Evolutionary conservation across 2,113 vertebrate species (phyloP), one percentile per base, ranked within the genome.

Genomic region (Suricata suricatta): DNA sequence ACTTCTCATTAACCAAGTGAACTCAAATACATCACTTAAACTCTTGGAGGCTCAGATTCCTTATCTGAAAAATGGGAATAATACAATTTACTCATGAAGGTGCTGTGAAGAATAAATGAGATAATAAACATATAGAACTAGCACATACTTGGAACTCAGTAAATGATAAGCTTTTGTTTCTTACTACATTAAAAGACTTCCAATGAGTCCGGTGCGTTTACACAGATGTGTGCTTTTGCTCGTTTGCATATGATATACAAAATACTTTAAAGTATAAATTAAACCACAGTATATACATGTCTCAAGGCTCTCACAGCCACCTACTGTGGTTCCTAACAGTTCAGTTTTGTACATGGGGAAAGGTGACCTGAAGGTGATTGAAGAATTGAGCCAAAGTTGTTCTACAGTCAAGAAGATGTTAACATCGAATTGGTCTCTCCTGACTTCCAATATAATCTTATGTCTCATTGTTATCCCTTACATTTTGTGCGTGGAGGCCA

Each of bases 41-140:
- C 9, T 47, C 38, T 66, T 88, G 5, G 27, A 69, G 57, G n/a
- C 21, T 93, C 72, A 69, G 57, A 38, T 50, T 79, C 44, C 44
- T 95, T 57, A 79, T 38, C 35, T n/a, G 54, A 76, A 90, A 81
- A 95, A 80, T 50, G 19, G 31, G 14, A 93, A 68, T 38, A 76
- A 66, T 38, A 64, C 21, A 31, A 91, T n/a, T 77, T 80, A 64
- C 11, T 91, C 41, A 84, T 12, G 35, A 94, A 44, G 21, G 79
- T 57, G 19, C 57, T 93, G 25, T 79, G 35, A 92, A 79, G 35
- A 97, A 71, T 72, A 95, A 94, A 79, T 88, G 16, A 95, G 12
- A 19, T 80, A 14, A 88, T 89, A 71, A 94, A 74, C 63, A 47
- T 3, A 5, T 5, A 87, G 31, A 54, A 27, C 27, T 64, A 74